A percentile compares a stretch with the other conserved stretches of the same genome.
phyloP scores from a whole-genome alignment of 2,797 vertebrate genomes.

The Eulemur rubriventer region DNA sequence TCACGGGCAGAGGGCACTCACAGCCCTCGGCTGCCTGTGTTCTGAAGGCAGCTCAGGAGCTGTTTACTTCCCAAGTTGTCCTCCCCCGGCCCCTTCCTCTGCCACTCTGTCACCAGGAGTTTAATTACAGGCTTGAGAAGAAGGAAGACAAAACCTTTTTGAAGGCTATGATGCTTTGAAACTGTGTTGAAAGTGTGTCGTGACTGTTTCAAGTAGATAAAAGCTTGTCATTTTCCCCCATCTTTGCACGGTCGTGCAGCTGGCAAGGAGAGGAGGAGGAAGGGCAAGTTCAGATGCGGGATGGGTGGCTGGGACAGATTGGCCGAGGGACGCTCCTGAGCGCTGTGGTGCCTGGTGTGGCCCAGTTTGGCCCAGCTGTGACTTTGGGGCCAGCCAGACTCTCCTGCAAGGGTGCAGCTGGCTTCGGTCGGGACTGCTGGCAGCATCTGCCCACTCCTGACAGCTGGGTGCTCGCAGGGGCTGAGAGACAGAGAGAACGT shows the following conservation, averaged over 20 bases:
- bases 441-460: too few species aligned
- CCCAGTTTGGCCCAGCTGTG: not conserved
- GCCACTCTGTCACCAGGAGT: not conserved
- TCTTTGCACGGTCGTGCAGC: not conserved
- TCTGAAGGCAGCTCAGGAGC: not conserved
- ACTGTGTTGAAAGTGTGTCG: not conserved
- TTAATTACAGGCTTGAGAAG: conserved; percentile 17
- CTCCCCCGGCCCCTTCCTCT: not conserved
- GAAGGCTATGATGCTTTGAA: not conserved
- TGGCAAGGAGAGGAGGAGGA: not conserved
- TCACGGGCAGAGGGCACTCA: rapidly evolving
- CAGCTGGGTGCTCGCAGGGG: not conserved
- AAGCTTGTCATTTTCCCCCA: not conserved
- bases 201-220: conserved; percentile 8
- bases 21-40: not conserved
- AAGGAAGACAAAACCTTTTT: not conserved
- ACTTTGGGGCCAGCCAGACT: not conserved
- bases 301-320: too few species aligned
- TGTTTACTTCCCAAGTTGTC: not conserved
- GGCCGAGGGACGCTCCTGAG: too few species aligned
- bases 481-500: not conserved
- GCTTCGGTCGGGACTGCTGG: not conserved
- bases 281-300: not conserved
- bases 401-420: not conserved
- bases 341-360: not conserved